Evolutionary conservation across 2,888 invertebrate species (phyloP).

Genomic region (Synanthedon andrenaeformis): DNA sequence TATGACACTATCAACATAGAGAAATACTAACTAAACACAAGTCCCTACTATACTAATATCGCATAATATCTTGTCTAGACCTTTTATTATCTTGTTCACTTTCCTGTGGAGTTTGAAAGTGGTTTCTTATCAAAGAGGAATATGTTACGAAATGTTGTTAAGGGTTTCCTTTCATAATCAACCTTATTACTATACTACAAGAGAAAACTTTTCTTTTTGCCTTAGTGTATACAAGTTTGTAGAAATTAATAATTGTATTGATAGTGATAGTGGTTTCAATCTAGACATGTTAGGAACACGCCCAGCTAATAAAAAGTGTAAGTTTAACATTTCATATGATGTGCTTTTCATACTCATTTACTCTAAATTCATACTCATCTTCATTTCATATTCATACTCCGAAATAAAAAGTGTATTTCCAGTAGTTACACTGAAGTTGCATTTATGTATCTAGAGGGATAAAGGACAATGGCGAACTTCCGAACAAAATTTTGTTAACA

Average conservation of each 20-base stretch:
- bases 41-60: constrained; percentile 11
- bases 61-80: constrained; percentile 5
- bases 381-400: too few relatives aligned
- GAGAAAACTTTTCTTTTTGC: neutral
- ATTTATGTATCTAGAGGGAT: too few relatives aligned
- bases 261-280: constrained; percentile 15
- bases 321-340: too few relatives aligned
- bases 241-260: constrained; percentile 6
- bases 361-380: too few relatives aligned
- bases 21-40: constrained; percentile 1
- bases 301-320: neutral
- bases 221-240: neutral
- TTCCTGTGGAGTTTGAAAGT: constrained; percentile 21
- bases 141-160: constrained; percentile 14
- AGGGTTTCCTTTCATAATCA: neutral
- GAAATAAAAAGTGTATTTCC: too few relatives aligned
- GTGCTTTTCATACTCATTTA: too few relatives aligned
- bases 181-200: neutral
- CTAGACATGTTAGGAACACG: constrained; percentile 4
- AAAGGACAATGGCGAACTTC: too few relatives aligned
- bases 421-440: too few relatives aligned
- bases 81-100: constrained; percentile 2
- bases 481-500: too few relatives aligned
- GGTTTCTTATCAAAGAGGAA: constrained; percentile 24
- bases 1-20: too few relatives aligned